Base-by-base conservation (phyloP, 2,113 vertebrate species). In the Spea bombifrons region DNA sequence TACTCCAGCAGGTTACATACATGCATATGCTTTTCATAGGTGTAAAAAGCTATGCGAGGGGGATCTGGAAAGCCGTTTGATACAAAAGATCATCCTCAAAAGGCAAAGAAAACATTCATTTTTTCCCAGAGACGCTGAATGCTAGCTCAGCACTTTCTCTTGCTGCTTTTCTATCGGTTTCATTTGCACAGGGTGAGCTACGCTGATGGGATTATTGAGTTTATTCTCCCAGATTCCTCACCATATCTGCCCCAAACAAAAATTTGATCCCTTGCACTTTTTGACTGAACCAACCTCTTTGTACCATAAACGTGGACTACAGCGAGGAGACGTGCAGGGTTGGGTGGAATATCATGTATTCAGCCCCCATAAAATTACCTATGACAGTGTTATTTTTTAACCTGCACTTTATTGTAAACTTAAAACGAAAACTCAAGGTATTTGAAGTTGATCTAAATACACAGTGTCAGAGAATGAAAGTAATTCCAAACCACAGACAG, bases 171-270 rank as follows among this genome's bases (percentile, higher is more conserved):
- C 17, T 9, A 6, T 7, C 8, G 10, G n/a, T 53, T 68, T 59
- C 30, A 68, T 68, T 50, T 68, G 5, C 43, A 47, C 66, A 3
- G 13, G 43, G 64, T 43, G 30, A 59, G 43, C 43, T 6, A 45
- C 53, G 59, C 43, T 4, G 75, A 64, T 68, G 68, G 67, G 65
- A 76, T 68, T 67, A 76, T 76, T 57, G 52, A 68, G 65, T 59
- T 76, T 76, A 76, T 68, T 68, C 65, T 76, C 75, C 57, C 65
- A 65, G 57, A 76, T 76, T 68, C 47, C 50, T 68, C 30, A 2
- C 47, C 69, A 43, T 16, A 72, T 78, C 69, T 53, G 67, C 57
- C 57, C 75, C 50, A n/a, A 46, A 52, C 15, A 46, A 64, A 8
- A 75, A 57, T 50, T 45, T 59, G 49, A 65, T 43, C 48, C 48